Evolutionary conservation across 2,888 invertebrate species (phyloP).

Genomic region (Osedax fenrisi): DNA sequence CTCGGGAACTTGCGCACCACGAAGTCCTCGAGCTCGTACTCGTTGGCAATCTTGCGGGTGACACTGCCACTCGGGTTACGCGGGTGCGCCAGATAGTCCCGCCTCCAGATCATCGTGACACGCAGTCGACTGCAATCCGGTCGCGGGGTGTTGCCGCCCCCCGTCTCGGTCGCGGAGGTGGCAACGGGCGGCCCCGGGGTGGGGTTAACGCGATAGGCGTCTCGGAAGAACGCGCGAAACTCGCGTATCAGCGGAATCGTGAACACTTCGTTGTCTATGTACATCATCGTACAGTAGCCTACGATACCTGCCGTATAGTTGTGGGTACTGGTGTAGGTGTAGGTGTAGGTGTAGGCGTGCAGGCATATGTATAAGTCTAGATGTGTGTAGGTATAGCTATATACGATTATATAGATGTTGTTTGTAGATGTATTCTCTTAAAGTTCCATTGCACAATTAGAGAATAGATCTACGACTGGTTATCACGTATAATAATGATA

Average conservation of each 20-base stretch:
- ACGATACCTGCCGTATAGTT: conserved; percentile 32
- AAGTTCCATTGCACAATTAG: no score
- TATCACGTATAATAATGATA: no score
- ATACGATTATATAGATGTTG: no score
- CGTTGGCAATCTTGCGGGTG: conserved; percentile 46
- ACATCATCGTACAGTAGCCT: conserved; percentile 44
- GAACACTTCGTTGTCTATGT: conserved; percentile 35
- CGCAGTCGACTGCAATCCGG: conserved; percentile 40
- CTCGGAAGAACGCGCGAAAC: conserved; percentile 44
- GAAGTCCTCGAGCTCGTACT: conserved; percentile 42
- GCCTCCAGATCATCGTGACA: conserved; percentile 46
- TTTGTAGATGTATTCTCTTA: no score
- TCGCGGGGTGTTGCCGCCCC: conserved; percentile 25
- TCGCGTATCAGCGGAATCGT: conserved; percentile 41
- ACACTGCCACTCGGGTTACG: conserved; percentile 45
- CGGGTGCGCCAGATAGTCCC: conserved; percentile 48
- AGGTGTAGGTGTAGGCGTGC: no score
- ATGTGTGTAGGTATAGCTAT: no score
- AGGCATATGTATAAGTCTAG: no score
- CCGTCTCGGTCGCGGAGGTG: conserved; percentile 39
- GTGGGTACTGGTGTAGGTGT: no score
- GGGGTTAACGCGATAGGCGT: conserved; percentile 30
- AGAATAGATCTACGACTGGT: no score
- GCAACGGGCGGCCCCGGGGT: conserved; percentile 8
- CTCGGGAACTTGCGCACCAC: conserved; percentile 36